Evolutionary conservation across 2,888 invertebrate species (phyloP).

Genomic region (Caradrina kadenii): DNA sequence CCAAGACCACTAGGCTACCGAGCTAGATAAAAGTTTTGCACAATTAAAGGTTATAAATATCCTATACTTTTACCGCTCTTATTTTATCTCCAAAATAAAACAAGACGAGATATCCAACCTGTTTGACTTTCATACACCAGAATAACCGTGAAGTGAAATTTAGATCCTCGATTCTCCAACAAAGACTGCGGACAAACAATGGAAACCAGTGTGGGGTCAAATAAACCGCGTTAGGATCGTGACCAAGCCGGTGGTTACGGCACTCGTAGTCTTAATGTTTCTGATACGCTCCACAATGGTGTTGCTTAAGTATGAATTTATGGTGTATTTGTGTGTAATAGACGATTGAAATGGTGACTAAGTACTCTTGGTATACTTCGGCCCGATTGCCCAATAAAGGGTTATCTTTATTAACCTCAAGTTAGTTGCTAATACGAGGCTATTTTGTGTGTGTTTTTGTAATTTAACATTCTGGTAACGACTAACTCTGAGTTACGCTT

Average conservation of each 20-base stretch:
- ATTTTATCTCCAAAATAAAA: not conserved
- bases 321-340: slow-evolving; percentile 23
- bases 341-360: slow-evolving; percentile 16
- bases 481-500: not conserved
- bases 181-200: slow-evolving; percentile 40
- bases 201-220: slow-evolving; percentile 49
- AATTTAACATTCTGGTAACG: not conserved
- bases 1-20: too few relatives aligned
- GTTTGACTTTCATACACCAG: slow-evolving; percentile 31
- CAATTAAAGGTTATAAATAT: too few relatives aligned
- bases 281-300: slow-evolving; percentile 34
- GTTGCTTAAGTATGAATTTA: slow-evolving; percentile 47
- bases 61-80: not conserved
- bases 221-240: slow-evolving; percentile 54
- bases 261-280: slow-evolving; percentile 37
- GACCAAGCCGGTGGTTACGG: slow-evolving; percentile 52
- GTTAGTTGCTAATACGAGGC: not conserved
- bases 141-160: slow-evolving; percentile 53
- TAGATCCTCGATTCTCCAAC: slow-evolving; percentile 21
- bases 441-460: not conserved
- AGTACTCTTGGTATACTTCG: not conserved
- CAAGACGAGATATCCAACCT: not conserved
- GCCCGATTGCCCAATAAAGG: not conserved
- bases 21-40: too few relatives aligned
- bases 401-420: not conserved